phyloP scores from a whole-genome alignment of 1,140 invertebrate species.

The Neodiprion virginianus region DNA sequence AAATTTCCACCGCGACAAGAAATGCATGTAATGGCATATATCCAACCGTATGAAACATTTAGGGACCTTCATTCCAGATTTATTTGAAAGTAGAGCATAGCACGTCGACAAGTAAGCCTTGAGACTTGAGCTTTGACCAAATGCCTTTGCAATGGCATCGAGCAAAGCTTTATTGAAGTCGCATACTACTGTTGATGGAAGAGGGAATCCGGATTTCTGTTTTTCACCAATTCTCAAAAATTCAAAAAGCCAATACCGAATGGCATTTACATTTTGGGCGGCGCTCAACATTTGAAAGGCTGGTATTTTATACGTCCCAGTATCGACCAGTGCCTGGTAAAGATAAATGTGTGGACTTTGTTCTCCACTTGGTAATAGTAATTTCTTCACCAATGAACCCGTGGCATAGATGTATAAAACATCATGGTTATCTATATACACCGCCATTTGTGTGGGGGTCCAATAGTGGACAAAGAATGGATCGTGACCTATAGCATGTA shows the following conservation, averaged over 20 bases:
- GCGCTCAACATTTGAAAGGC: no score
- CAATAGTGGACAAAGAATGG: conserved; percentile 20
- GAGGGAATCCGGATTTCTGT: neutral
- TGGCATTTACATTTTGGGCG: no score
- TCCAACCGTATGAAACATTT: neutral
- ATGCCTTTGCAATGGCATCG: neutral
- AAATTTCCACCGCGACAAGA: neutral
- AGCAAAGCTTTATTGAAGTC: conserved; percentile 2
- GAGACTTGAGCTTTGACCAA: neutral
- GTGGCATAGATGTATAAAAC: conserved; percentile 11
- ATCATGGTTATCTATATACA: conserved; percentile 9
- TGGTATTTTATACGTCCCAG: no score
- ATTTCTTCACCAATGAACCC: conserved; percentile 15
- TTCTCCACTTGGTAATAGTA: conserved; percentile 12
- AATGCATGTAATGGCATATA: neutral
- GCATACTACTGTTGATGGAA: neutral
- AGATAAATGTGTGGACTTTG: conserved; percentile 18
- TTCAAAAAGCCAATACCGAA: neutral
- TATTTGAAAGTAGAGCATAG: neutral
- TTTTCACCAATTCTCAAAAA: neutral
- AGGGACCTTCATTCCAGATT: neutral
- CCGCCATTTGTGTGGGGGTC: conserved; percentile 13
- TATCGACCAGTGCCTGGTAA: neutral
- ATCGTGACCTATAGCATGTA: conserved; percentile 11
- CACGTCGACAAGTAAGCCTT: conserved; percentile 4